Conservation (phyloP, 2,888 invertebrate genomes). For the Stramonita haemastoma region DNA sequence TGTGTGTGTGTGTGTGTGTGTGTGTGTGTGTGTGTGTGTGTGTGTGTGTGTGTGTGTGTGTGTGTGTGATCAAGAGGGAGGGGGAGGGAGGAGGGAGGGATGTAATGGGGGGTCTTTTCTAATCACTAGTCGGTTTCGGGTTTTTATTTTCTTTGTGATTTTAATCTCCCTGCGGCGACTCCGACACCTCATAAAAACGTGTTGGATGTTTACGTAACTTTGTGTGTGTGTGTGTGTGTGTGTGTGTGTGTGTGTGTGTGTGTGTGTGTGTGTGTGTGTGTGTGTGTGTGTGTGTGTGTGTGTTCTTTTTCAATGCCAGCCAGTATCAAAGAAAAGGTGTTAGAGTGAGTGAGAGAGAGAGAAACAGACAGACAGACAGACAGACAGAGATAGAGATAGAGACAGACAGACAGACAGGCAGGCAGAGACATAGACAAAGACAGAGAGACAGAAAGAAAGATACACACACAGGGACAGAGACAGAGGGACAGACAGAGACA, state of each 20-base stretch:
- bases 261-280: slow-evolving; percentile 15
- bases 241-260: slow-evolving; percentile 15
- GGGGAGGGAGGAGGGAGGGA: no score
- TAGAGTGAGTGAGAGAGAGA: no score
- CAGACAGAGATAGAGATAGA: background rate
- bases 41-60: slow-evolving; percentile 20
- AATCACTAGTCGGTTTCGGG: no score
- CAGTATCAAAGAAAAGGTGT: no score
- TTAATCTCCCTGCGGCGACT: no score
- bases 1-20: background rate
- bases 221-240: background rate
- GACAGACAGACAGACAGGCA: background rate
- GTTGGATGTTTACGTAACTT: background rate
- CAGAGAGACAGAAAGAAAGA: no score
- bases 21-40: background rate
- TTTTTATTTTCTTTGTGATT: no score
- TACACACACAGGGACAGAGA: no score
- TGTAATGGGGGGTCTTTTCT: no score
- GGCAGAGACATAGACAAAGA: no score
- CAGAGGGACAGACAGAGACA: no score
- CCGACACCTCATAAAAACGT: no score
- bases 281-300: slow-evolving; percentile 2
- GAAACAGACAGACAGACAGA: background rate
- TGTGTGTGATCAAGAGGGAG: background rate
- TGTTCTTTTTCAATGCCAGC: background rate